Evolutionary conservation across 2,888 invertebrate species (phyloP).

Genomic region (Sinotaia quadrata): DNA sequence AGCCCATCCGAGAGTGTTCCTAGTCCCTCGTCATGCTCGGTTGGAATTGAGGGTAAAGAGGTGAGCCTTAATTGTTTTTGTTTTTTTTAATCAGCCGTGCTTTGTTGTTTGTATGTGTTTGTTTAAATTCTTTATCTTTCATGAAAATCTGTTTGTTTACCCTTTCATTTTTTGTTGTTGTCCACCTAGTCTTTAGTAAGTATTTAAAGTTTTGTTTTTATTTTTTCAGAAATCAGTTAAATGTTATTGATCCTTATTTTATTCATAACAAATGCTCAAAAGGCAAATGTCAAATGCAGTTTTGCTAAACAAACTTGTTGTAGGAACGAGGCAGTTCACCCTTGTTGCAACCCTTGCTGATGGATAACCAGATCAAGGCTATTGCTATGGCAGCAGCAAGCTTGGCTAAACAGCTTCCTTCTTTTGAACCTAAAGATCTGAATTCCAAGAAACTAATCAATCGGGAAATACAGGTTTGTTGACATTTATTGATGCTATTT

Average conservation of each 20-base stretch:
- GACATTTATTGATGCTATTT: no score
- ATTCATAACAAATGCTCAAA: no score
- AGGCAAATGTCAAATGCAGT: no score
- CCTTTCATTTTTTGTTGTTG: no score
- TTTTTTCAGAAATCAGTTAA: no score
- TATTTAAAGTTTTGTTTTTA: no score
- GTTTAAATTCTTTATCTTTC: neutral
- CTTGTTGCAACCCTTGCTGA: conserved; percentile 73
- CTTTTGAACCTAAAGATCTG: conserved; percentile 88
- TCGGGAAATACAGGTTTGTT: conserved; percentile 85
- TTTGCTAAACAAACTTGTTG: neutral
- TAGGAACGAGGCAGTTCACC: conserved; percentile 42
- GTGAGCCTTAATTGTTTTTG: neutral
- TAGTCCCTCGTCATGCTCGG: conserved; percentile 38
- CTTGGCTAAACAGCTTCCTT: conserved; percentile 86
- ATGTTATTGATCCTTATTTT: no score
- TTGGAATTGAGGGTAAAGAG: conserved; percentile 38
- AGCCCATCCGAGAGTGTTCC: conserved; percentile 40
- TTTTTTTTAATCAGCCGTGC: no score
- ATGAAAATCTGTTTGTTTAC: no score
- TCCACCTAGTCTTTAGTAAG: no score
- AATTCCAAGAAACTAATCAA: conserved; percentile 92
- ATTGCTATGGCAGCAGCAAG: conserved; percentile 87
- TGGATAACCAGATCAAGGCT: conserved; percentile 87
- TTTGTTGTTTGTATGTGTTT: neutral